These are phyloP conservation scores for Macrochelys suwanniensis DNA, from an alignment of 2,797 vertebrate genomes.

Conservation along the genomic window DNA sequence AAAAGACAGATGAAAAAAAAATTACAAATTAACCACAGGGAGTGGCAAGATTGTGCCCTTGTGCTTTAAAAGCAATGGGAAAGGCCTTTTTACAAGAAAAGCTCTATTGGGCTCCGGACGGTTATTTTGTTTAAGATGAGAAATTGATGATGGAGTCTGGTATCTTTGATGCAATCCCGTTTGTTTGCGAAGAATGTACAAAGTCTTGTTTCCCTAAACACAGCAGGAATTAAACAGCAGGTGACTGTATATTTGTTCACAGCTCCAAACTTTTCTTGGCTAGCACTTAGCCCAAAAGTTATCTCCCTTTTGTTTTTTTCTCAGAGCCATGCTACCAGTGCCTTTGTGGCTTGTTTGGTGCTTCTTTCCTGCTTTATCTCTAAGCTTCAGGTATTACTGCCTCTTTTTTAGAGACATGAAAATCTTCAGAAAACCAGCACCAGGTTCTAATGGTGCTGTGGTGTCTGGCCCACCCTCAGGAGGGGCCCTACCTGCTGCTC, in stretches of 20 bases:
- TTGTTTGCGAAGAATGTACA: neutral
- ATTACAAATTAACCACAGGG: neutral
- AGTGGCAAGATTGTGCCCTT: neutral
- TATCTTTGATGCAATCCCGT: neutral
- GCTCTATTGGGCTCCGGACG: neutral
- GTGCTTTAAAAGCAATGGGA: neutral
- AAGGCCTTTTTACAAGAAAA: constrained; percentile 11
- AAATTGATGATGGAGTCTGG: neutral
- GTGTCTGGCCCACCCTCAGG: too few relatives aligned
- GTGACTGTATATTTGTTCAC: neutral
- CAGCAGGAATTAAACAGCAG: neutral
- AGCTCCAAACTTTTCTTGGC: neutral
- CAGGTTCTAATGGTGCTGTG: too few relatives aligned
- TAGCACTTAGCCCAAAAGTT: neutral
- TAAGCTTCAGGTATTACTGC: neutral
- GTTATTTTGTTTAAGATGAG: neutral
- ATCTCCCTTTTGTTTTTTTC: neutral
- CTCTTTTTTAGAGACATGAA: neutral
- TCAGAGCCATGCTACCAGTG: neutral
- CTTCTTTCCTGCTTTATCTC: neutral
- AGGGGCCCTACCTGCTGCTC: too few relatives aligned
- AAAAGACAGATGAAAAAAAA: neutral
- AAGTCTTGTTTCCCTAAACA: neutral
- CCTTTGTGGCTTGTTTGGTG: neutral
- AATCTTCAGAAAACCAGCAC: neutral